Evolutionary conservation across 2,888 invertebrate species (phyloP).

Genomic region (Leptopilina syphax): DNA sequence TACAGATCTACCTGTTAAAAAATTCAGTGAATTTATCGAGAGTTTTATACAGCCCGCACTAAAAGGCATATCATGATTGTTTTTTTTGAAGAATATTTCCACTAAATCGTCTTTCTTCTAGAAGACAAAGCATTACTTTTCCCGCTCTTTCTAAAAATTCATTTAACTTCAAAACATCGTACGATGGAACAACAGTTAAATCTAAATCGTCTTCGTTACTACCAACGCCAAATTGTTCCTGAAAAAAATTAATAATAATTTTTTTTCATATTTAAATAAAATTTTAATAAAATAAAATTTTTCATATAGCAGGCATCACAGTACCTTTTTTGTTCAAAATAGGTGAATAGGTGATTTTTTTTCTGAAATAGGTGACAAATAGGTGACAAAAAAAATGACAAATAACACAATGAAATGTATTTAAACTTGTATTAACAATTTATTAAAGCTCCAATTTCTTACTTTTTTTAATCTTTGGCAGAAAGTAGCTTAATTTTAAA

Average conservation of each 20-base stretch:
- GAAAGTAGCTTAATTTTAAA: too few relatives aligned
- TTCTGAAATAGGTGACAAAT: too few relatives aligned
- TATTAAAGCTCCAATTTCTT: too few relatives aligned
- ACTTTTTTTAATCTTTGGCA: too few relatives aligned
- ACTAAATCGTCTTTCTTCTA: conserved; percentile 74
- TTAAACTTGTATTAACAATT: too few relatives aligned
- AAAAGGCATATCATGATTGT: conserved; percentile 76
- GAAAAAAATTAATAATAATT: conserved; percentile 38
- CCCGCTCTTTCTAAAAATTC: conserved; percentile 76
- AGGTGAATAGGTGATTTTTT: too few relatives aligned
- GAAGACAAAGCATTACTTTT: conserved; percentile 76
- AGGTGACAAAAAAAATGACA: too few relatives aligned
- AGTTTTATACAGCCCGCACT: conserved; percentile 77
- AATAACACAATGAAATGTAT: too few relatives aligned
- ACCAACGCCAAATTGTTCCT: conserved; percentile 76
- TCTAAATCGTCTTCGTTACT: conserved; percentile 62
- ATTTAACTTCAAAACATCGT: conserved; percentile 74
- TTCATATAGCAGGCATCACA: too few relatives aligned
- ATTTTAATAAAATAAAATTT: too few relatives aligned
- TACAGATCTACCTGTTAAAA: conserved; percentile 75
- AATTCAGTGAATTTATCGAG: conserved; percentile 71
- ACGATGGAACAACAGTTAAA: conserved; percentile 55
- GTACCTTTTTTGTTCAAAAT: too few relatives aligned
- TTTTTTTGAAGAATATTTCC: conserved; percentile 68
- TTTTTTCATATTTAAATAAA: not conserved